Evolutionary conservation across 2,113 vertebrate genomes (phyloP).

Genomic region (Athene cunicularia): DNA sequence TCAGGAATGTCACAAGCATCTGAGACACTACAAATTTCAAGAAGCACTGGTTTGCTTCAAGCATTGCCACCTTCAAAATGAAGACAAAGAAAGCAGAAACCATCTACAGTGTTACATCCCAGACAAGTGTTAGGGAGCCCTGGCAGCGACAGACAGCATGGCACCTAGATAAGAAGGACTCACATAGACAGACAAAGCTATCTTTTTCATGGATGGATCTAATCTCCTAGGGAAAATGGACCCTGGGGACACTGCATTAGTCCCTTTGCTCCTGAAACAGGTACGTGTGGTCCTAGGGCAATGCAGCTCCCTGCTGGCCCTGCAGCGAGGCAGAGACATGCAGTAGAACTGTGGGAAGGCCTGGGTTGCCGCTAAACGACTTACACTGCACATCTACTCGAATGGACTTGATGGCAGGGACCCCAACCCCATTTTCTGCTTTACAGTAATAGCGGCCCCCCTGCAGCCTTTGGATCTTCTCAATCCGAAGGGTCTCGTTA

Average conservation of each 20-base stretch:
- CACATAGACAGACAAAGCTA: background rate
- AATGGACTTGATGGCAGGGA: constrained; percentile 99
- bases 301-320: constrained; percentile 52
- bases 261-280: constrained; percentile 16
- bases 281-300: background rate
- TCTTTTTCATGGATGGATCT: background rate
- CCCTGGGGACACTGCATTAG: background rate
- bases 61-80: background rate
- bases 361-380: constrained; percentile 74
- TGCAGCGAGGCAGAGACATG: background rate
- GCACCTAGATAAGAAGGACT: background rate
- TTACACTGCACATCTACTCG: constrained; percentile 99
- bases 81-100: background rate
- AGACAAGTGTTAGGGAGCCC: background rate
- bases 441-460: constrained; percentile 99
- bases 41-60: background rate
- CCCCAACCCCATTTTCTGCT: constrained; percentile 97
- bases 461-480: constrained; percentile 91
- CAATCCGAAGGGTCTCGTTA: constrained; percentile 94
- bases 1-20: background rate
- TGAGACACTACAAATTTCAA: background rate
- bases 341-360: constrained; percentile 74
- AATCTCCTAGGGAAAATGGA: background rate
- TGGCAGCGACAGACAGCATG: background rate
- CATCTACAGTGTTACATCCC: background rate